Evolutionary conservation across 2,888 invertebrate genomes (phyloP), one percentile per base, ranked within the genome.

Genomic region (Stramonita haemastoma): DNA sequence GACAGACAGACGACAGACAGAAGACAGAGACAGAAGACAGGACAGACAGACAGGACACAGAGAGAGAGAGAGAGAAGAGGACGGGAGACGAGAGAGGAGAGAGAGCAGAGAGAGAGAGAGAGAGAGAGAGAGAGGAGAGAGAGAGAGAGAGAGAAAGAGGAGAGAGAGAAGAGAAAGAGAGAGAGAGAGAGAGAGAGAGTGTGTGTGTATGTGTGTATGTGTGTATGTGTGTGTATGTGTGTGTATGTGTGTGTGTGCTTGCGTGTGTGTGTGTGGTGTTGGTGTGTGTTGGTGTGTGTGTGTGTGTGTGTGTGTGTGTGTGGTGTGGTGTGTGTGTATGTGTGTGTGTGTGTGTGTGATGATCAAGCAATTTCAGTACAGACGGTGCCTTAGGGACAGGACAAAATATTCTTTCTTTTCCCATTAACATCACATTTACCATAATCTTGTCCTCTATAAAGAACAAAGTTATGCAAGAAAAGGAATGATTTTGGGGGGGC

Each of bases 211-310:
- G 34, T 34, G 15, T 81, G 79, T 34, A 22, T 81, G 79, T 34
- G 34, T 81, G 79, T 81, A 4, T 81, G 34, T 81, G 15, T 81
- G 79, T 34, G 17, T 81, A 34, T 81, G 34, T 36, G 79, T 81
- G 19, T 5, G 46, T 46, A 46, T 83, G 46, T 1, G 83, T 46
- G 46, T 15, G 83, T 77, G n/a, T 77, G 77, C n/a, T 15, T n/a
- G n/a, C n/a, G 77, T 77, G 17, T 77, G 77, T n/a, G 77, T 77
- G 79, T 79, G 77, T 77, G 77, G 77, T 77, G 77, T 77, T n/a
- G n/a, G 77, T n/a, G n/a, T 81, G 34, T 81, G 4, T 81, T 46
- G 46, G 77, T 77, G 77, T 77, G 77, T 77, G 77, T 77, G 79
- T 79, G 77, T 77, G n/a, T n/a, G 77, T n/a, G 77, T n/a, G 77